phyloP scores from a whole-genome alignment of 2,888 invertebrate genomes.

The Pachydiplax longipennis region DNA sequence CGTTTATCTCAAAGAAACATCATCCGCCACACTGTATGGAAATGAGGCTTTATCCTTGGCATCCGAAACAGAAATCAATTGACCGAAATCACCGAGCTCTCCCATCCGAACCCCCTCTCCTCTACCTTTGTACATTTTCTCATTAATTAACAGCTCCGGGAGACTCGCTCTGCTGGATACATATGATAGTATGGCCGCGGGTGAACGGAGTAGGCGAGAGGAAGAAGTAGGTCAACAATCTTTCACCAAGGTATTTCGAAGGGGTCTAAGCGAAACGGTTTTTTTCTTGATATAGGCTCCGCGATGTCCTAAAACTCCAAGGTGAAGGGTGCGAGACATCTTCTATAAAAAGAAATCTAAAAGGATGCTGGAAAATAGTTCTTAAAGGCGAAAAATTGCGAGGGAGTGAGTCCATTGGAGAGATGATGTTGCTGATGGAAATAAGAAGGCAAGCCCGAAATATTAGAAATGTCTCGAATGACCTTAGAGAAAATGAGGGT shows the following conservation, averaged over 20 bases:
- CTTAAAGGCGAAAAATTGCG: no score
- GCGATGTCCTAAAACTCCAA: no score
- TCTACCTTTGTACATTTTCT: not conserved
- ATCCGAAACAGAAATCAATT: not conserved
- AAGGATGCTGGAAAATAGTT: no score
- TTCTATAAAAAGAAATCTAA: no score
- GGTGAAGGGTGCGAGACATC: no score
- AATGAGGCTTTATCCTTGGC: not conserved
- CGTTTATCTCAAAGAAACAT: not conserved
- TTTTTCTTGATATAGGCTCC: no score
- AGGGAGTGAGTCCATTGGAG: no score
- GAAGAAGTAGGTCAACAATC: not conserved
- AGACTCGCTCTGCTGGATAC: not conserved
- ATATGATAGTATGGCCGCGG: not conserved
- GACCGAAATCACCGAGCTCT: not conserved
- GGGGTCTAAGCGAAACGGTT: not conserved
- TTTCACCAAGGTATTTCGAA: not conserved
- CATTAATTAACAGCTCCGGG: not conserved
- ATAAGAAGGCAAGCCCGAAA: no score
- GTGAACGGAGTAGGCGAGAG: not conserved
- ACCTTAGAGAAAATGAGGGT: no score
- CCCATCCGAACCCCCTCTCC: not conserved
- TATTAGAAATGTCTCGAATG: no score
- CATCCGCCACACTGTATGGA: not conserved
- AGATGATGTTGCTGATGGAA: no score